These are phyloP conservation scores for Prunella himalayana DNA, from an alignment of 2,113 vertebrate genomes.

Conservation along the genomic window DNA sequence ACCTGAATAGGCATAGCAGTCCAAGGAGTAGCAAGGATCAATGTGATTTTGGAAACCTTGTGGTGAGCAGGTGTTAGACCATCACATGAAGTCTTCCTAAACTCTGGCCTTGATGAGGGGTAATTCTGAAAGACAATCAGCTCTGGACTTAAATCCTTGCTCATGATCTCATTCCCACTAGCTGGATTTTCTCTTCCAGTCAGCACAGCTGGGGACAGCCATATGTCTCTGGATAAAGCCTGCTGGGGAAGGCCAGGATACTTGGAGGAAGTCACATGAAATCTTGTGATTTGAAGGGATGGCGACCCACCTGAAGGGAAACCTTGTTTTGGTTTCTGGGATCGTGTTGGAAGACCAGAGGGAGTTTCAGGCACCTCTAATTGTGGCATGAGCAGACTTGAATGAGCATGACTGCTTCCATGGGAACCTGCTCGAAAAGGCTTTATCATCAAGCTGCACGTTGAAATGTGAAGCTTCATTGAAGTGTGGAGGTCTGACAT, in stretches of 20 bases:
- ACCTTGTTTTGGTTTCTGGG: constrained; percentile 20
- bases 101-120: constrained; percentile 23
- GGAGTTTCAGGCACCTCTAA: neutral
- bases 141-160: constrained; percentile 38
- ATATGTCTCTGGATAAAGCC: constrained; percentile 41
- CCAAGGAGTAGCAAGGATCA: constrained; percentile 67
- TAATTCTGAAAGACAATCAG: constrained; percentile 56
- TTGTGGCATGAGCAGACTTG: constrained; percentile 31
- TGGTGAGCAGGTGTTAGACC: constrained; percentile 48
- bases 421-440: neutral
- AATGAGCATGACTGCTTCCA: neutral
- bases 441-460: constrained; percentile 63
- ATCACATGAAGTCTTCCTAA: constrained; percentile 3
- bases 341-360: neutral
- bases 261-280: constrained; percentile 58
- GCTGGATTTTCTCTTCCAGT: constrained; percentile 19
- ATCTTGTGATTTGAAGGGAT: constrained; percentile 62
- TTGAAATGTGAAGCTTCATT: constrained; percentile 69
- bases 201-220: constrained; percentile 44
- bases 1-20: constrained; percentile 64
- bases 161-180: neutral
- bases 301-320: constrained; percentile 37
- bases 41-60: constrained; percentile 67
- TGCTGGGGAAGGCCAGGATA: constrained; percentile 20
- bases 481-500: constrained; percentile 42